Evolutionary conservation across 2,113 vertebrate genomes (phyloP), one percentile per base, ranked within the genome.

Genomic region (Grus americana): DNA sequence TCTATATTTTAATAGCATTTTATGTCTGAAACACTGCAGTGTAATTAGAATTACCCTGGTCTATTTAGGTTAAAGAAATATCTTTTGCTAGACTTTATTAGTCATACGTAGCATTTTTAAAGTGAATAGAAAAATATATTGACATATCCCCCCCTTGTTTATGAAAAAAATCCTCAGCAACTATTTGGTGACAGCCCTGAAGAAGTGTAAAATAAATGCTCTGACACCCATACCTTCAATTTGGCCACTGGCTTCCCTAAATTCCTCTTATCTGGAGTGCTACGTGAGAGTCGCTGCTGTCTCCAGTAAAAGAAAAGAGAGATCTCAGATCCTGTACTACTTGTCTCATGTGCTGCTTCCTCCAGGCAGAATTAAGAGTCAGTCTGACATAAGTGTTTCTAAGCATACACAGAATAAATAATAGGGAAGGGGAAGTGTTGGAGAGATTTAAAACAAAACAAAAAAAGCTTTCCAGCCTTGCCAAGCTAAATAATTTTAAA

Each of bases 211-310:
- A 89, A 58, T 29, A 19, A 52, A 18, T 20, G 12, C 6, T 58
- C 11, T 78, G 70, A n/a, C 34, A 74, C 20, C 4, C 12, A 19
- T 13, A 5, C 5, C 19, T 94, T 74, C 22, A 18, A 12, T 72
- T 42, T 85, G 17, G 21, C 22, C 21, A 3, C 11, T 42, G 1
- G 12, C 11, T 47, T 36, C 10, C 15, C 21, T 34, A 44, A 78
- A 59, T 52, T 62, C 34, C 58, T 34, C 18, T 23, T 2, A 21
- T 55, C n/a, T 81, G 58, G 29, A 82, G 27, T 2, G 1, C 30
- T 34, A 1, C 0, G 0, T 30, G 9, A 74, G 14, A 55, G 30
- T 19, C 2, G 1, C 7, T 89, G 38, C 70, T 55, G 24, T n/a
- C 2, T 57, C 27, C 23, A 46, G 23, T 9, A 79, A 47, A 23